Percentiles rank a stretch among this genome's conserved stretches.
Evolutionary conservation across 2,888 invertebrate genomes (phyloP).

Genomic region (Plagodis pulveraria): DNA sequence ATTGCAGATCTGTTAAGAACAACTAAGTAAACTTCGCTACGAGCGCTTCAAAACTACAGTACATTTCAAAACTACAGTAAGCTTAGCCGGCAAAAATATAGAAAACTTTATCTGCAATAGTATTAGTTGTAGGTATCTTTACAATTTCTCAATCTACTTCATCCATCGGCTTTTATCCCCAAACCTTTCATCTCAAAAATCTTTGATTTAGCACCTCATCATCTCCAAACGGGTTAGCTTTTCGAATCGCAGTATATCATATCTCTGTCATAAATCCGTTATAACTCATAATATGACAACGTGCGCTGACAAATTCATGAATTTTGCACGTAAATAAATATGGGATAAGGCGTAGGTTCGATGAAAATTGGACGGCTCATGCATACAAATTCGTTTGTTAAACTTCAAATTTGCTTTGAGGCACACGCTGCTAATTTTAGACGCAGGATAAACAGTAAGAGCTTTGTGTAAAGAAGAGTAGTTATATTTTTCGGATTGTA

Average conservation of each 20-base stretch:
- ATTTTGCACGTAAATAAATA: slow-evolving; percentile 59
- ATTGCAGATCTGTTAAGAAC: no score
- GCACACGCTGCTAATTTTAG: slow-evolving; percentile 44
- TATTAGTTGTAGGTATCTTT: no score
- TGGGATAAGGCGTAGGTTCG: slow-evolving; percentile 52
- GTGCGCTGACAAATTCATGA: slow-evolving; percentile 55
- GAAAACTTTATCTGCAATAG: no score
- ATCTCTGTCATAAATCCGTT: slow-evolving; percentile 47
- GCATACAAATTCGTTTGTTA: slow-evolving; percentile 66
- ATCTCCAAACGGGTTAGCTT: neutral
- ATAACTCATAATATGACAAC: slow-evolving; percentile 54
- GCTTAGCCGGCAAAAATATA: no score
- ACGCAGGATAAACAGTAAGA: slow-evolving; percentile 11
- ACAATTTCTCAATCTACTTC: no score
- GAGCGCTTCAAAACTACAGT: no score
- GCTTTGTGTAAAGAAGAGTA: neutral
- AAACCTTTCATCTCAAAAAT: slow-evolving; percentile 13
- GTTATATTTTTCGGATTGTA: no score
- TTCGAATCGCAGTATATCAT: slow-evolving; percentile 16
- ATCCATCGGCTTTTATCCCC: neutral
- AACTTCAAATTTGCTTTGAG: slow-evolving; percentile 56
- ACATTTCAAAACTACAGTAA: no score
- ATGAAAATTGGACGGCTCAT: slow-evolving; percentile 59
- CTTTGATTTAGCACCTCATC: slow-evolving; percentile 26
- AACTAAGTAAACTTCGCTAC: no score